Evolutionary conservation across 2,888 invertebrate genomes (phyloP), one percentile per base, ranked within the genome.

Genomic region (Hyposoter dolosus): DNA sequence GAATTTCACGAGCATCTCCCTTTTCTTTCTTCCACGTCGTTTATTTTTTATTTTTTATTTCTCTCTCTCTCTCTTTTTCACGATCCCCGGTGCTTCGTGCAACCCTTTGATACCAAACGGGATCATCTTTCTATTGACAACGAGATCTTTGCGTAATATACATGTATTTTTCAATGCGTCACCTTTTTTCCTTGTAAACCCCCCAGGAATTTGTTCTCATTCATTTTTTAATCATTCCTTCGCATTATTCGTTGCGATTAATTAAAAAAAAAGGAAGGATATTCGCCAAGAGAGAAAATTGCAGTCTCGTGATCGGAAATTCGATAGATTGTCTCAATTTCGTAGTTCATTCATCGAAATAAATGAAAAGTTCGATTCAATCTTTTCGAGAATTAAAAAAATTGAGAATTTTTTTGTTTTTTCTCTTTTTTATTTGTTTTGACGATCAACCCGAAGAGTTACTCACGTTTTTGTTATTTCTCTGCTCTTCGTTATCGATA

Each of bases 61-160:
- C 60, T 63, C 45, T 77, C 71, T 75, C 50, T n/a, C 82, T 43
- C 82, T 82, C 65, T 75, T 35, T 56, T 79, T 71, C 65, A 40
- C 68, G 60, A 35, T 65, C 68, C 23, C 19, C 77, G n/a, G 12
- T n/a, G 35, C 28, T 19, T 19, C 87, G 74, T 85, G 75, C 75
- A 84, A 72, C 86, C 88, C 88, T 88, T 91, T 91, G 89, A 87
- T 89, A 74, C 17, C 83, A 78, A 86, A 71, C 72, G 60, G 88
- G 93, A 93, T 93, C 93, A 92, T 93, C 93, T 93, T 93, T 93
- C 93, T 91, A 93, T 93, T 93, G 93, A 93, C 89, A 91, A 81
- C 47, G 60, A 77, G 43, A 60, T 35, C 40, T 19, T 53, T 15
- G 5, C 40, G 69, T 28, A 50, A 28, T 63, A 43, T 43, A 53